These are phyloP conservation scores for Eulimnadia texana DNA, from an alignment of 1,140 invertebrate species.

Conservation along the genomic window DNA sequence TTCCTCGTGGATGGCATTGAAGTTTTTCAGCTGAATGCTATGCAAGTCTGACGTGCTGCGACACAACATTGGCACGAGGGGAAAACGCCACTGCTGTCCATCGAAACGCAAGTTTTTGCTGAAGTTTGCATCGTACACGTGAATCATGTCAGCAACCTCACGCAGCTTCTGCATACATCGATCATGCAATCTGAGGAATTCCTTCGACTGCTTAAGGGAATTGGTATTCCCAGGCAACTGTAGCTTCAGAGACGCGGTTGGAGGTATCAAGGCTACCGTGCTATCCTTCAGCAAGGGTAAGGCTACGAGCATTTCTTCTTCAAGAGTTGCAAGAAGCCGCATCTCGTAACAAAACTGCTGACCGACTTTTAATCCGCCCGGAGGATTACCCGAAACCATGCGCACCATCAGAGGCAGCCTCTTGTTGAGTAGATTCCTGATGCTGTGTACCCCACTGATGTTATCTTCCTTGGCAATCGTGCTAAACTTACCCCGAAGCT, in stretches of 20 bases:
- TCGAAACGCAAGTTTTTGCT: slow-evolving; percentile 26
- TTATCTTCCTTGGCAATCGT: slow-evolving; percentile 77
- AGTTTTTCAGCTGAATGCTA: neutral
- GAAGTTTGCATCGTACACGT: slow-evolving; percentile 31
- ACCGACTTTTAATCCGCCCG: slow-evolving; percentile 41
- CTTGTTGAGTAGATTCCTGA: slow-evolving; percentile 66
- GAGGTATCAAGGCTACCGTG: slow-evolving; percentile 56
- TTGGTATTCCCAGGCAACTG: slow-evolving; percentile 69
- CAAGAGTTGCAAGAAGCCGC: slow-evolving; percentile 63
- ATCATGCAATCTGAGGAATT: slow-evolving; percentile 63
- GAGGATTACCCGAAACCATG: slow-evolving; percentile 71
- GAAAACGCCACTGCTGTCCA: slow-evolving; percentile 22
- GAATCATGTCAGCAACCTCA: slow-evolving; percentile 68
- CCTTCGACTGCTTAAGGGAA: slow-evolving; percentile 56
- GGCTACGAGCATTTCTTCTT: slow-evolving; percentile 66
- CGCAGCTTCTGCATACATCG: slow-evolving; percentile 59
- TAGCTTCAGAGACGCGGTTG: slow-evolving; percentile 71
- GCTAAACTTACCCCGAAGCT: slow-evolving; percentile 77
- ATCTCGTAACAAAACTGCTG: slow-evolving; percentile 64
- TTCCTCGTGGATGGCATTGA: slow-evolving; percentile 20
- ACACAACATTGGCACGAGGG: slow-evolving; percentile 9
- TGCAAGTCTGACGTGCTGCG: neutral
- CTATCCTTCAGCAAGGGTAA: slow-evolving; percentile 44
- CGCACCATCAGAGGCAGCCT: slow-evolving; percentile 77
- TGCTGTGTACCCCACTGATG: slow-evolving; percentile 80